These are phyloP conservation scores for Uloborus plumipes DNA, from an alignment of 2,888 invertebrate genomes.

Conservation along the genomic window DNA sequence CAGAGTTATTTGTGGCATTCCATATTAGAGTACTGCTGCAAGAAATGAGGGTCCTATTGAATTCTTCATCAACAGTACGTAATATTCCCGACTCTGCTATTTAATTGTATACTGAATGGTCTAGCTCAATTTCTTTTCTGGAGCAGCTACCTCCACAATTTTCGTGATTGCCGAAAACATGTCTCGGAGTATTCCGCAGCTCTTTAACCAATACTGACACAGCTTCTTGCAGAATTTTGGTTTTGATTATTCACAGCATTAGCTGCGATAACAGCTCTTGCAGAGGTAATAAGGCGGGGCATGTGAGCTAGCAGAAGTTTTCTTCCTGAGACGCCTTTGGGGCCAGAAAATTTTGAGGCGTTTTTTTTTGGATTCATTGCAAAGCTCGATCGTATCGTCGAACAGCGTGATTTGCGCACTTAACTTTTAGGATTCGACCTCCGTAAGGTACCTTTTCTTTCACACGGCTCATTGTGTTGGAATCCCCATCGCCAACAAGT, in stretches of 20 bases:
- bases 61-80: neutral
- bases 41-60: neutral
- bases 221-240: neutral
- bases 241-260: neutral
- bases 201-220: slow-evolving; percentile 1
- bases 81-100: neutral
- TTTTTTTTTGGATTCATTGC: neutral
- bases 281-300: neutral
- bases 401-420: slow-evolving; percentile 13
- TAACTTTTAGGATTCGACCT: slow-evolving; percentile 1
- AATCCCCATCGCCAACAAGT: slow-evolving; percentile 1
- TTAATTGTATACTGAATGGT: neutral
- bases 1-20: slow-evolving; percentile 20
- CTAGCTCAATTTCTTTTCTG: neutral
- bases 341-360: neutral
- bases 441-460: slow-evolving; percentile 12
- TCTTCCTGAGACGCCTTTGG: neutral
- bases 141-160: neutral
- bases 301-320: neutral
- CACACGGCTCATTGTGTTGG: slow-evolving; percentile 2
- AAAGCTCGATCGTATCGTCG: neutral
- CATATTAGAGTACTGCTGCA: slow-evolving; percentile 13
- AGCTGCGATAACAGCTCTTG: neutral
- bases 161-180: slow-evolving; percentile 13
- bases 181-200: slow-evolving; percentile 3